Evolutionary conservation across 2,888 invertebrate species (phyloP), one percentile per base, ranked within the genome.

Genomic region (Asteroscopus sphinx): DNA sequence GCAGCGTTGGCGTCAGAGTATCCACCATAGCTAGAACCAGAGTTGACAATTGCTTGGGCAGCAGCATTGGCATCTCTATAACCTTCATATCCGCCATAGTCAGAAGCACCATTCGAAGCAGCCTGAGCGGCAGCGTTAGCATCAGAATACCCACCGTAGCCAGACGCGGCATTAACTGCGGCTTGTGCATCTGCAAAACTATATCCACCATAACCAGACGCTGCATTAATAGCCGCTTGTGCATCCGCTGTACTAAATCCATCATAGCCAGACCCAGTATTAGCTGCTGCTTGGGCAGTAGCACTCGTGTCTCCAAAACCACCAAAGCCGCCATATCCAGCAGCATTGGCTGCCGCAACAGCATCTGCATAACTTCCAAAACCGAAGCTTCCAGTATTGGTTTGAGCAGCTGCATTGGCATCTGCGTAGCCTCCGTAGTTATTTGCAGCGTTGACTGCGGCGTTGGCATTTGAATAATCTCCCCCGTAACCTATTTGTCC

Each of bases 81-180:
- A 1, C 61, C 52, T 30, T 33, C 64, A 5, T 65, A 65, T n/a
- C 42, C 15, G 8, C 41, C 26, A n/a, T 15, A 41, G n/a, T 7
- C 30, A 59, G 41, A 12, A 1, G 21, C 47, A 5, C 12, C 11
- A 9, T 32, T 40, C 0, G 49, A 25, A 1, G 32, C 16, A 12
- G 53, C 53, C 21, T 46, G 37, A 26, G 39, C 53, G 13, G 13
- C 36, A 4, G 63, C 61, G 4, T 33, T 25, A 0, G 72, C 66
- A 3, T 68, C 62, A 11, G 7, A 0, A 13, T 49, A 59, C 4
- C 70, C 60, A 0, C 64, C 63, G n/a, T 37, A 51, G 4, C 39
- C 37, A 28, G 36, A 26, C 0, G 33, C 49, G 4, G 63, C 59
- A 6, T 58, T 60, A 1, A 63, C 69, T 7, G 48, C 16, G 6